phyloP scores from a whole-genome alignment of 2,113 vertebrate species.

The Clarias batrachus region DNA sequence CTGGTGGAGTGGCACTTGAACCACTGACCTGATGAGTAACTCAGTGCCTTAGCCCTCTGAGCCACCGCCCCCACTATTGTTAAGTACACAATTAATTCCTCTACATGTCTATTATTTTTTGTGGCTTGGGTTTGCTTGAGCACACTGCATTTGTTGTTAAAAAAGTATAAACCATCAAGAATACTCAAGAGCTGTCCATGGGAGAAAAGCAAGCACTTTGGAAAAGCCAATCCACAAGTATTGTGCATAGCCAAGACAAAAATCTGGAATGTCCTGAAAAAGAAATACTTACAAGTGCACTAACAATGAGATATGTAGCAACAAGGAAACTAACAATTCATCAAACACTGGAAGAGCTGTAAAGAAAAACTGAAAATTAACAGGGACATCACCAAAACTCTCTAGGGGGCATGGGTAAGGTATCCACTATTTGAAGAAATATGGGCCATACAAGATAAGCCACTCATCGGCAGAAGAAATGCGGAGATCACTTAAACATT shows the following conservation, averaged over 20 bases:
- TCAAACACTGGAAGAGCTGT: neutral
- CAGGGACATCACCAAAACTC: neutral
- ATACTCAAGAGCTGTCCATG: neutral
- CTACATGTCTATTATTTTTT: neutral
- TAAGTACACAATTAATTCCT: neutral
- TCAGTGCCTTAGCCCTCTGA: too few species aligned
- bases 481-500: neutral
- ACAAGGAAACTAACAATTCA: neutral
- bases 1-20: too few species aligned
- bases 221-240: neutral
- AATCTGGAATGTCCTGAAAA: neutral
- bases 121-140: neutral
- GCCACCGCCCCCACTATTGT: too few species aligned
- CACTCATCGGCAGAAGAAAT: too few species aligned
- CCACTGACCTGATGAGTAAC: too few species aligned
- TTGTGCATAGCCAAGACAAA: neutral
- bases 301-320: neutral
- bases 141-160: neutral
- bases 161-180: neutral
- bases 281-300: neutral
- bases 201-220: neutral
- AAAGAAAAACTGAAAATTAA: neutral
- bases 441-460: neutral
- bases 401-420: neutral
- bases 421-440: neutral